Percentiles rank a stretch among this genome's conserved stretches.
Evolutionary conservation across 2,797 vertebrate species (phyloP).

Genomic region (Peromyscus attwateri): DNA sequence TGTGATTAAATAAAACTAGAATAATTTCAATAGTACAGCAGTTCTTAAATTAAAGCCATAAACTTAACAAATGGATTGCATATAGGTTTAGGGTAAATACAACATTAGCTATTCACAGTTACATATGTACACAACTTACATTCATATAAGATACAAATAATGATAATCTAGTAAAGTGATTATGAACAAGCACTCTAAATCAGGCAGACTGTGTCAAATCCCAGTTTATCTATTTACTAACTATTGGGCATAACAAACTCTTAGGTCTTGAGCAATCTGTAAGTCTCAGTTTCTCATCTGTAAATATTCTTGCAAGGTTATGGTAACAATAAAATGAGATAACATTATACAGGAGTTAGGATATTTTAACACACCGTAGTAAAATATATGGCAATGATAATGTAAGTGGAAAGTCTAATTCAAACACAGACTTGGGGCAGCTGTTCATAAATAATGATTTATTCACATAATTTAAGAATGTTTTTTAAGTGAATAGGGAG

Average conservation of each 20-base stretch:
- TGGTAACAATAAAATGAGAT: not conserved
- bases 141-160: not conserved
- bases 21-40: not conserved
- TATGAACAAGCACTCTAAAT: not conserved
- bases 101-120: not conserved
- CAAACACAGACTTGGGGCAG: not conserved
- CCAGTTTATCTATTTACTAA: not conserved
- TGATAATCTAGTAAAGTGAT: not conserved
- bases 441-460: not conserved
- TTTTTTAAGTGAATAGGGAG: not conserved
- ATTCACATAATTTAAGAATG: not conserved
- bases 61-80: not conserved
- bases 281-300: not conserved
- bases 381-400: constrained; percentile 8
- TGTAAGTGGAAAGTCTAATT: not conserved
- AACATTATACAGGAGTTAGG: not conserved
- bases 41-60: not conserved
- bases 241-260: not conserved
- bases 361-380: not conserved
- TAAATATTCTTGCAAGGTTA: not conserved
- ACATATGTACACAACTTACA: not conserved
- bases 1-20: not conserved
- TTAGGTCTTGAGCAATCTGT: not conserved
- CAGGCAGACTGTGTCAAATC: not conserved
- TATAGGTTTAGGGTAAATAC: not conserved